Percentiles rank a stretch among this genome's conserved stretches.
phyloP scores from a whole-genome alignment of 92 coral and sea anemone species.

The Siderastrea siderea region DNA sequence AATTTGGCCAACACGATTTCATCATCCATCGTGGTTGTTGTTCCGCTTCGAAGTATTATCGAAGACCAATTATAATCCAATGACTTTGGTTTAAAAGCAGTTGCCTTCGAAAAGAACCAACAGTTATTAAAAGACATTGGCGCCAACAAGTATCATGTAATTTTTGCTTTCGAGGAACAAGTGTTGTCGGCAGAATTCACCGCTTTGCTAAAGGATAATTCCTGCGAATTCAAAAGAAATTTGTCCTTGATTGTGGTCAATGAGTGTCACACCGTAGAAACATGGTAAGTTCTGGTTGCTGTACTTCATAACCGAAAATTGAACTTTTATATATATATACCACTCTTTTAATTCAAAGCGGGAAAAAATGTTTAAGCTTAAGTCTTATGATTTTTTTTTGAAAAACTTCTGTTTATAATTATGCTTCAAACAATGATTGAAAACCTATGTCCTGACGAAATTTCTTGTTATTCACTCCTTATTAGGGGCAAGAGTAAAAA shows the following conservation, averaged over 20 bases:
- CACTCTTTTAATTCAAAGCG: no score
- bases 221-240: background rate
- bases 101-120: no score
- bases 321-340: background rate
- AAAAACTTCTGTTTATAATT: no score
- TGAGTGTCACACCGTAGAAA: background rate
- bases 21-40: no score
- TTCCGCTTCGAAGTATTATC: background rate
- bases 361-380: background rate
- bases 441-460: no score
- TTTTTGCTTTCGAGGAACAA: background rate
- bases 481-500: slow-evolving; percentile 41
- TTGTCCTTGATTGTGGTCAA: background rate
- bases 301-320: background rate
- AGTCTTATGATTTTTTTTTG: background rate
- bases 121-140: no score
- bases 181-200: background rate
- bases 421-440: no score
- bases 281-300: background rate
- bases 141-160: no score
- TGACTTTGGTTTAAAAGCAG: no score
- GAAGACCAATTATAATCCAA: no score
- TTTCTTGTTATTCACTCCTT: no score
- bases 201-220: slow-evolving; percentile 2
- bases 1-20: no score